Evolutionary conservation across 2,113 vertebrate species (phyloP).

Genomic region (Eptesicus fuscus): DNA sequence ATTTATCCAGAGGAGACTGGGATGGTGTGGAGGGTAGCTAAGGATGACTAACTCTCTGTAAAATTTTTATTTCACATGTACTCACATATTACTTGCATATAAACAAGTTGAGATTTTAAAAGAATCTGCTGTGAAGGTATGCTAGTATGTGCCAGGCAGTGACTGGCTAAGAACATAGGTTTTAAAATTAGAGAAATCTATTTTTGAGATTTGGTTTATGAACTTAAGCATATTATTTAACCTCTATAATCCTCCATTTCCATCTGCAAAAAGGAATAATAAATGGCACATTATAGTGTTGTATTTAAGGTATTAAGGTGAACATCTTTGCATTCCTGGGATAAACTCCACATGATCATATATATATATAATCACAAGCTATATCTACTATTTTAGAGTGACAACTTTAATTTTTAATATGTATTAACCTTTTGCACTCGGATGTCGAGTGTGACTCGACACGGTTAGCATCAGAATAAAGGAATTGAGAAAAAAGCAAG

Average conservation of each 20-base stretch:
- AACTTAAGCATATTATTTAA: neutral
- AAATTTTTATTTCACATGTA: constrained; percentile 7
- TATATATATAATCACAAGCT: neutral
- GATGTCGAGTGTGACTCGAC: too few species aligned
- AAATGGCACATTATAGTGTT: neutral
- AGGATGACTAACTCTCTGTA: neutral
- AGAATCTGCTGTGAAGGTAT: neutral
- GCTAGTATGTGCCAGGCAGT: neutral
- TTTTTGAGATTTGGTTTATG: neutral
- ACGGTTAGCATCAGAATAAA: too few species aligned
- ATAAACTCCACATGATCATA: neutral
- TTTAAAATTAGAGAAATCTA: neutral
- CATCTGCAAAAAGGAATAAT: neutral
- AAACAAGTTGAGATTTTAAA: neutral
- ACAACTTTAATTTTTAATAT: neutral
- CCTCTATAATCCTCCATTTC: neutral
- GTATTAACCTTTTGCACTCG: too few species aligned
- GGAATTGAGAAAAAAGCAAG: too few species aligned
- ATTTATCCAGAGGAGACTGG: neutral
- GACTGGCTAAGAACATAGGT: neutral
- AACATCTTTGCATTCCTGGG: neutral
- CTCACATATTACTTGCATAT: neutral
- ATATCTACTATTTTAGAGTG: neutral
- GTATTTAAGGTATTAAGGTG: neutral
- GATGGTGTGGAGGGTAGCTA: neutral